Evolutionary conservation across 2,797 vertebrate species (phyloP), one percentile per base, ranked within the genome.

Genomic region (Takifugu rubripes): DNA sequence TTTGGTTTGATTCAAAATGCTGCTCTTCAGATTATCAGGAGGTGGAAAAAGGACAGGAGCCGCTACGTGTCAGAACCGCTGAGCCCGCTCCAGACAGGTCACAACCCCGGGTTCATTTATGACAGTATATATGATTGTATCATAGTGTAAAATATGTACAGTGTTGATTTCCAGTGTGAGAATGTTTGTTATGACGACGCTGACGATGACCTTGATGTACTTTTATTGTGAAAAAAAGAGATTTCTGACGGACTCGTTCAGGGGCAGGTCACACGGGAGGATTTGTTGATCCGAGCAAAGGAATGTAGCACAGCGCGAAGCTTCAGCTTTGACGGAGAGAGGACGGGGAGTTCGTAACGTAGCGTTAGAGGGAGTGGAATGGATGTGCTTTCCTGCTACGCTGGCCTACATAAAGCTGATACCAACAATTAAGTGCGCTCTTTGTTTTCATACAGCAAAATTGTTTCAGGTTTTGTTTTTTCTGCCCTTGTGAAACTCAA

Each of bases 61-160:
- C 64, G 71, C 57, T 72, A 65, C 66, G 60, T 70, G 81, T 74
- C 36, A 40, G 60, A 64, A 79, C 82, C 72, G 73, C 85, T 73
- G 60, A 82, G 65, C 61, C 77, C 74, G 76, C 70, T 80, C 75
- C 66, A 69, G 70, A 75, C 73, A 81, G 59, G 60, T 68, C 63
- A 69, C 61, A 67, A 74, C 69, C 49, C 51, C 59, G 60, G 68
- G 86, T 79, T 82, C 70, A 76, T 62, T 70, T 70, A 74, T 58
- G 83, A 81, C 75, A 83, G 78, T 84, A 83, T 87, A 87, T 86
- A 85, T 84, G 81, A 87, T 88, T 93, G 92, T 93, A 93, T 82
- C 64, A 92, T 92, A 92, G 79, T 93, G 90, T 92, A 91, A 90
- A 84, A 90, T 87, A 84, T 92, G 91, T 93, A 91, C 88, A 92